Base-by-base conservation (phyloP, 92 coral and sea anemone species). In the Parazoanthus atlanticus region DNA sequence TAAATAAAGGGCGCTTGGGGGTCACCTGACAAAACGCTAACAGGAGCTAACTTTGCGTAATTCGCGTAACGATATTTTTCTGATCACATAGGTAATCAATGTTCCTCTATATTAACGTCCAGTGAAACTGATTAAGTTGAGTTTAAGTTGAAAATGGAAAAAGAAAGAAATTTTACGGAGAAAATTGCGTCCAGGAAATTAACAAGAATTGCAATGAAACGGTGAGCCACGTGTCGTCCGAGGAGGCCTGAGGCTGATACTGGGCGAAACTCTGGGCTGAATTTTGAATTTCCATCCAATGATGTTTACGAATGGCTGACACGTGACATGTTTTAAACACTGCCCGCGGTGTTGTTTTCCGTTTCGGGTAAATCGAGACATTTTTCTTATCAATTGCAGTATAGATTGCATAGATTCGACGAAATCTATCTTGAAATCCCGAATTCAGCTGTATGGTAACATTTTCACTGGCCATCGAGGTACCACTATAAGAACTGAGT, bases 241-340 rank as follows among this genome's bases (percentile, higher is more conserved):
- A 52, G 58, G 58, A 52, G 21, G 58, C 58, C 58, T 3, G 83
- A 79, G 67, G 54, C 41, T 79, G 82, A 43, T 33, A 26, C 13
- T 61, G 66, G 43, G 36, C 7, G 1, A 17, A 49, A 13, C 1
- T 52, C 4, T 36, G 38, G 8, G 6, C 5, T 49, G 17, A 49
- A 13, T 52, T 52, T 46, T 11, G 13, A 46, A 15, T 40, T 34
- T 36, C 38, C 41, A 76, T 82, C 92, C 92, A 90, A 90, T 90
- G 81, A 90, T 32, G 65, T 67, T n/a, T 30, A 33, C 67, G 25
- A 33, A 86, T 56, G 12, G 9, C 12, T 13, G 86, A 40, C 93
- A 90, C 93, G 93, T 90, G 93, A 81, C 43, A 26, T 16, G 74
- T 80, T 90, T 90, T 86, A 87, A 89, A 90, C 81, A 76, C 43